Evolutionary conservation across 2,113 vertebrate genomes (phyloP).

Genomic region (Corvus cornix): DNA sequence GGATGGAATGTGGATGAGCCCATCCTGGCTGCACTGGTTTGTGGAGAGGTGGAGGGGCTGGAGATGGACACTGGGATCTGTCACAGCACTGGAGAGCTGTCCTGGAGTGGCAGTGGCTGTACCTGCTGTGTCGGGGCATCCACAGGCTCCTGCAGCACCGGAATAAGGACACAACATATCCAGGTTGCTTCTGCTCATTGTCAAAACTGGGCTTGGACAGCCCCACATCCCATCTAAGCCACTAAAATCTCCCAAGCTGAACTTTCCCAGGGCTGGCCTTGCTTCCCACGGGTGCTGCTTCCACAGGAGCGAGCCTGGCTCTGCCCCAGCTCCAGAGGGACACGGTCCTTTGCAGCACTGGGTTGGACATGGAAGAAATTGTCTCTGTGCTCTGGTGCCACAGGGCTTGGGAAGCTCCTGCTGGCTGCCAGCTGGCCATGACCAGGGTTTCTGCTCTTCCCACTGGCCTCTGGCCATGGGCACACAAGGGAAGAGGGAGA

Average conservation of each 20-base stretch:
- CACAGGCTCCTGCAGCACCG: neutral
- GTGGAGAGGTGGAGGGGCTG: neutral
- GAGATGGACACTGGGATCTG: neutral
- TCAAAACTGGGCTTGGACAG: neutral
- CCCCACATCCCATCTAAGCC: neutral
- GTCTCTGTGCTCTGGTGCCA: neutral
- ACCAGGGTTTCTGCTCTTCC: neutral
- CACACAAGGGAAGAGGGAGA: neutral
- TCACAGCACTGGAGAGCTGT: neutral
- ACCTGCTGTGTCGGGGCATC: neutral
- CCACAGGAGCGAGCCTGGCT: neutral
- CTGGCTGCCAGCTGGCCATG: neutral
- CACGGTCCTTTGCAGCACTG: rapidly evolving
- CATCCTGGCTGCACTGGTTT: rapidly evolving
- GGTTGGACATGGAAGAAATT: neutral
- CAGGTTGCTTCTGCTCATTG: neutral
- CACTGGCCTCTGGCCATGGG: rapidly evolving
- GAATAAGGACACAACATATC: neutral
- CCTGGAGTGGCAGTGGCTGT: neutral
- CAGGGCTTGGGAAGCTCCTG: neutral
- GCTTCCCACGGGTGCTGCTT: neutral
- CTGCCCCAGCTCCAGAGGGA: neutral
- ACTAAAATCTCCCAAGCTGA: neutral
- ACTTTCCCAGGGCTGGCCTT: neutral
- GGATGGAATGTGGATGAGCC: rapidly evolving